Evolutionary conservation across 2,888 invertebrate species (phyloP), one percentile per base, ranked within the genome.

Genomic region (Drosophila putrida): DNA sequence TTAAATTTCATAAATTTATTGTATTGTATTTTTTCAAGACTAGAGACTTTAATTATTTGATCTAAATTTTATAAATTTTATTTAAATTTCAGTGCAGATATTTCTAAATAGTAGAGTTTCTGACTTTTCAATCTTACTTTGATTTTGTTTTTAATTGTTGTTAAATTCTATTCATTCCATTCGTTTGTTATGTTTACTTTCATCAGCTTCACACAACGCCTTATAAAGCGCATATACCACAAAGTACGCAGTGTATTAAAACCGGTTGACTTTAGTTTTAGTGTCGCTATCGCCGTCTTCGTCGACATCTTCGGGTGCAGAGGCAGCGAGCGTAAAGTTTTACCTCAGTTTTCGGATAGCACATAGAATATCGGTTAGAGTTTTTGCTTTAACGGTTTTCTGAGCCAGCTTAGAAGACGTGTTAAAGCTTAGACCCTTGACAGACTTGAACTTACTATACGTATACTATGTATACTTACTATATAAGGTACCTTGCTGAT

Each of bases 301-400:
- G 35, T 13, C 38, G n/a, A n/a, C 46, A 53, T 54, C 61, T 59
- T 50, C 28, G 53, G 53, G 41, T 31, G 54, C 46, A 47, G 41
- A 61, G 47, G 60, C 64, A 74, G 50, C 58, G 15, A 74, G 60
- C 74, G 75, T 74, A 44, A 74, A 75, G 49, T 70, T 50, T 75
- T 61, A 28, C 36, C 44, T 60, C n/a, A 44, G 55, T 61, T 72
- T 65, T 55, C 39, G 54, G 13, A 47, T 39, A 25, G 20, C 39
- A 10, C 66, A 53, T 43, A 74, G 75, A 74, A 75, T 70, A 74
- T 70, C 49, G 63, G 59, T 64, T 75, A 57, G 39, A 41, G 49
- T 58, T 57, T 49, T 59, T 59, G 25, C 33, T 57, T 50, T 57
- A 69, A 75, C 64, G 70, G 57, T 27, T 69, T 74, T 49, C 49